phyloP scores from a whole-genome alignment of 2,113 vertebrate species.

The Alligator mississippiensis region DNA sequence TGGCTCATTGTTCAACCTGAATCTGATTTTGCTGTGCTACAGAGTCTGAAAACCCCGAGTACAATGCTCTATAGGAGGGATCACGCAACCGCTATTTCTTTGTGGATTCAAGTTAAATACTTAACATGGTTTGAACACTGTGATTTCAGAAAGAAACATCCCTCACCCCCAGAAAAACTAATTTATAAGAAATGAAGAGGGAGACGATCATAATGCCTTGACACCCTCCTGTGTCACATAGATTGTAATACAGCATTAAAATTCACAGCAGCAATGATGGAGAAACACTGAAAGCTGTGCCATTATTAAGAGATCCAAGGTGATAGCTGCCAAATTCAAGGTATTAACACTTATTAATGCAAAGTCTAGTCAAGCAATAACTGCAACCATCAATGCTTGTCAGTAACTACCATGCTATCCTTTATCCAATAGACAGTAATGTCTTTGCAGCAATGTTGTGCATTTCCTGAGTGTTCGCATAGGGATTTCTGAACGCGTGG shows the following conservation, averaged over 20 bases:
- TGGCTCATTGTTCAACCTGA: background rate
- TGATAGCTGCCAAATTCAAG: background rate
- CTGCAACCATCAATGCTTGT: background rate
- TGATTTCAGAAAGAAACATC: conserved; percentile 7
- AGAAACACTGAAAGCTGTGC: background rate
- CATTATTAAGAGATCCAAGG: background rate
- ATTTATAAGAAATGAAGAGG: background rate
- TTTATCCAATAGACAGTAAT: background rate
- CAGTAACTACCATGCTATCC: background rate
- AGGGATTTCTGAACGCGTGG: background rate
- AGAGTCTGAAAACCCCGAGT: background rate
- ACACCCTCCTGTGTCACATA: background rate
- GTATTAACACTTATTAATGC: background rate
- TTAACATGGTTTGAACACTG: background rate
- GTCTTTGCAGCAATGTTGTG: background rate
- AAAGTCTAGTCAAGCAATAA: background rate
- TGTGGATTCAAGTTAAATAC: background rate
- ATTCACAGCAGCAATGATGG: background rate
- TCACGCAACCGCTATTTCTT: background rate
- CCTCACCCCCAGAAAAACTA: background rate
- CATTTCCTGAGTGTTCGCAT: background rate
- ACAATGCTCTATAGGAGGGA: background rate
- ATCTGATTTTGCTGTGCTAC: background rate
- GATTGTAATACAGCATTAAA: background rate
- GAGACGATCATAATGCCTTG: background rate